These are phyloP conservation scores for Eucera pruinosa DNA, from an alignment of 2,888 invertebrate genomes.

Conservation along the genomic window DNA sequence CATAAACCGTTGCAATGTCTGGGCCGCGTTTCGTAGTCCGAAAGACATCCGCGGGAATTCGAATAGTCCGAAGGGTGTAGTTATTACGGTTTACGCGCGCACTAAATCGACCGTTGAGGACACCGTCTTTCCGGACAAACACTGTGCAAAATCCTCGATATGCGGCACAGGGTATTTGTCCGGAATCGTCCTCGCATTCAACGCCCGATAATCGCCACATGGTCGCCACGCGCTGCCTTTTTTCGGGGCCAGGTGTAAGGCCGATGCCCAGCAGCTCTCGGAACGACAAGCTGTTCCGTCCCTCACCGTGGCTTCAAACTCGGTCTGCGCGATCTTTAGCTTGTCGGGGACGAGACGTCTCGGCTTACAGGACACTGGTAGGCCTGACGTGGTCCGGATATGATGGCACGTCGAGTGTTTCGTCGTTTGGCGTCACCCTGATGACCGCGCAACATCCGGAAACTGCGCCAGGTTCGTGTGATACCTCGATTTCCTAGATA, in stretches of 20 bases:
- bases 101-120: slow-evolving; percentile 9
- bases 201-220: slow-evolving; percentile 3
- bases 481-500: neutral
- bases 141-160: slow-evolving; percentile 17
- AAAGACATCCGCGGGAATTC: slow-evolving; percentile 6
- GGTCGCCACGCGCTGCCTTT: neutral
- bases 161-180: slow-evolving; percentile 10
- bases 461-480: neutral
- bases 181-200: slow-evolving; percentile 10
- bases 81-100: slow-evolving; percentile 9
- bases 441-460: neutral
- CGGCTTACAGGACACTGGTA: neutral
- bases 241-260: slow-evolving; percentile 1
- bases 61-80: slow-evolving; percentile 1
- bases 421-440: neutral
- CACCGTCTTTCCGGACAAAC: neutral
- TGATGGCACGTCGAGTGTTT: neutral
- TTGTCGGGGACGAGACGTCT: neutral
- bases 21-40: slow-evolving; percentile 2
- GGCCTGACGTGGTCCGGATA: slow-evolving; percentile 6
- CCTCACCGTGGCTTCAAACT: neutral
- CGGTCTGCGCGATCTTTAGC: neutral
- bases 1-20: slow-evolving; percentile 10
- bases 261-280: slow-evolving; percentile 9
- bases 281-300: neutral